These are phyloP conservation scores for Temnothorax ravouxi DNA, from an alignment of 2,888 invertebrate species.

Conservation along the genomic window DNA sequence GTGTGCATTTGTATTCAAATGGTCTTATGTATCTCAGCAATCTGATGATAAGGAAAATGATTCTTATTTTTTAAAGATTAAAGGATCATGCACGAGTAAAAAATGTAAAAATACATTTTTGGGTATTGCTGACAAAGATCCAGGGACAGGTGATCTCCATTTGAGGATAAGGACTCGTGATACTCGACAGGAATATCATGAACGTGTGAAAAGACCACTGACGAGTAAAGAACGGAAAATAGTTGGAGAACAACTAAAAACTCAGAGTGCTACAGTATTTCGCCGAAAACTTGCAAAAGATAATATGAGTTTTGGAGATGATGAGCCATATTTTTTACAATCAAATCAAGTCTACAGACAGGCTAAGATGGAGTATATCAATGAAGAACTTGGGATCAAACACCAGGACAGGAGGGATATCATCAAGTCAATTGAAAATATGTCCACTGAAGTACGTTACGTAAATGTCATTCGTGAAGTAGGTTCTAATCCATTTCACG, in stretches of 20 bases:
- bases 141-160: neutral
- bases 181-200: neutral
- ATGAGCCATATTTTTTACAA: conserved; percentile 1
- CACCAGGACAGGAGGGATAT: conserved; percentile 10
- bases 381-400: conserved; percentile 3
- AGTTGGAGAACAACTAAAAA: neutral
- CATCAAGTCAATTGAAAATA: conserved; percentile 12
- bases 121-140: conserved; percentile 1
- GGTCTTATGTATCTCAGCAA: neutral
- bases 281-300: conserved; percentile 5
- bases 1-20: conserved; percentile 8
- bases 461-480: conserved; percentile 1
- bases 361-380: neutral
- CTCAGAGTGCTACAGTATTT: conserved; percentile 19
- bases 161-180: neutral
- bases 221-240: neutral
- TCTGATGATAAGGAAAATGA: conserved; percentile 7
- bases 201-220: neutral
- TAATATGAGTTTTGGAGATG: conserved; percentile 2
- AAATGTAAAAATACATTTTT: conserved; percentile 9
- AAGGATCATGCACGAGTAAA: neutral
- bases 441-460: neutral
- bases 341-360: conserved; percentile 8
- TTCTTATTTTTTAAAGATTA: conserved; percentile 3
- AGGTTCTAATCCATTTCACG: conserved; percentile 1